These are phyloP conservation scores for Mechanitis messenoides DNA, from an alignment of 2,888 invertebrate genomes.

Conservation along the genomic window DNA sequence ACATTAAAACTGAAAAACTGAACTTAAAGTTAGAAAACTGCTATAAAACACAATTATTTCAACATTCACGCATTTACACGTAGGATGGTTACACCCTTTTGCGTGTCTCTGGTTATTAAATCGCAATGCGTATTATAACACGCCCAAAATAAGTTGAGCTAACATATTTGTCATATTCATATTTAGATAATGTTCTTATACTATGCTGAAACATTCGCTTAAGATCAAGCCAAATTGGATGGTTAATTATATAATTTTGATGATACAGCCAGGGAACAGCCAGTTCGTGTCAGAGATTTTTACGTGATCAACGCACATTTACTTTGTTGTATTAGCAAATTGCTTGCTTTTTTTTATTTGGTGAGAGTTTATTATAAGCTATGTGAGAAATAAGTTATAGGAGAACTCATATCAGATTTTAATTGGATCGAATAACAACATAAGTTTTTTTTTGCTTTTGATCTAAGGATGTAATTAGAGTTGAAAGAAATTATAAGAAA, in stretches of 20 bases:
- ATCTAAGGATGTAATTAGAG: too few species aligned
- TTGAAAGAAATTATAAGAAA: too few species aligned
- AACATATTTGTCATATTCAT: slow-evolving; percentile 26
- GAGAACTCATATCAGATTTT: too few species aligned
- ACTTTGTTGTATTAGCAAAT: neutral
- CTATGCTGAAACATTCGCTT: slow-evolving; percentile 9
- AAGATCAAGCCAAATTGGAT: slow-evolving; percentile 14
- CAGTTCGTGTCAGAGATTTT: neutral
- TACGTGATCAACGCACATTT: neutral
- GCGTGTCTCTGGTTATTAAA: slow-evolving; percentile 44
- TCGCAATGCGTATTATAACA: slow-evolving; percentile 39
- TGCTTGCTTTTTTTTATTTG: neutral
- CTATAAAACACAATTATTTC: slow-evolving; percentile 40
- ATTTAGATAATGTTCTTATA: slow-evolving; percentile 10
- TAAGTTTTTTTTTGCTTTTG: too few species aligned
- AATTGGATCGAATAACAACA: too few species aligned
- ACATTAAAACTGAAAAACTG: neutral
- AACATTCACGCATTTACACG: slow-evolving; percentile 41
- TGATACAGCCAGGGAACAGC: neutral
- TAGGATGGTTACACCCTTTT: slow-evolving; percentile 41
- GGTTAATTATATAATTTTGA: slow-evolving; percentile 17
- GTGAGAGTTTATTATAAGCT: too few species aligned
- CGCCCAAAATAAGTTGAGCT: slow-evolving; percentile 37
- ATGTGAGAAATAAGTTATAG: too few species aligned
- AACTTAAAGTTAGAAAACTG: slow-evolving; percentile 35